These are phyloP conservation scores for Pristionchus fissidentatus DNA, from an alignment of 2,888 invertebrate genomes.

Conservation along the genomic window DNA sequence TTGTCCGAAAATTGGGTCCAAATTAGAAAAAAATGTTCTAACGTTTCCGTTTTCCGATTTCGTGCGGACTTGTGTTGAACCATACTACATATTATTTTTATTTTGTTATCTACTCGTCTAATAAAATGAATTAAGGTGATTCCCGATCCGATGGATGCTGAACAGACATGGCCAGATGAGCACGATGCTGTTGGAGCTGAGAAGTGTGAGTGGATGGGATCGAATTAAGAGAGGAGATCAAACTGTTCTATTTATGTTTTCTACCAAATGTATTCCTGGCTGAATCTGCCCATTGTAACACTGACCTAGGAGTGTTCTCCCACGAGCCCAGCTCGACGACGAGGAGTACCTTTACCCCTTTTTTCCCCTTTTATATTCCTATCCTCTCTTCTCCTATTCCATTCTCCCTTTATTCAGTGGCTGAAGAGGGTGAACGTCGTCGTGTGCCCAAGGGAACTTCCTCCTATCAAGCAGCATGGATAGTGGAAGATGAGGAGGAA, in stretches of 20 bases:
- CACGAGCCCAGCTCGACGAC: too few relatives aligned
- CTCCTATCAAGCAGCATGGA: constrained; percentile 92
- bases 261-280: too few relatives aligned
- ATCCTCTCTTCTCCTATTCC: neutral
- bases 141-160: constrained; percentile 90
- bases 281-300: too few relatives aligned
- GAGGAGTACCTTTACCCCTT: too few relatives aligned
- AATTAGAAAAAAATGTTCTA: too few relatives aligned
- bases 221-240: neutral
- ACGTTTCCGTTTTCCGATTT: too few relatives aligned
- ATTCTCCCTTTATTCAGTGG: constrained; percentile 57
- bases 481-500: constrained; percentile 76
- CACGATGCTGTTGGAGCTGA: constrained; percentile 85
- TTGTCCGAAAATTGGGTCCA: too few relatives aligned
- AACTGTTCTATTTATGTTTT: neutral
- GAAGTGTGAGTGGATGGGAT: constrained; percentile 24
- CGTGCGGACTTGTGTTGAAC: too few relatives aligned
- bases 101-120: too few relatives aligned
- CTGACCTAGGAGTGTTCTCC: too few relatives aligned
- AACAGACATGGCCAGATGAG: constrained; percentile 96
- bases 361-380: too few relatives aligned
- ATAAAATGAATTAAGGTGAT: constrained; percentile 78
- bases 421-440: constrained; percentile 80
- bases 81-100: too few relatives aligned
- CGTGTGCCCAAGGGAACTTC: constrained; percentile 94